These are phyloP conservation scores for Neoscelio sp. DNA, from an alignment of 2,888 invertebrate genomes.

Conservation along the genomic window DNA sequence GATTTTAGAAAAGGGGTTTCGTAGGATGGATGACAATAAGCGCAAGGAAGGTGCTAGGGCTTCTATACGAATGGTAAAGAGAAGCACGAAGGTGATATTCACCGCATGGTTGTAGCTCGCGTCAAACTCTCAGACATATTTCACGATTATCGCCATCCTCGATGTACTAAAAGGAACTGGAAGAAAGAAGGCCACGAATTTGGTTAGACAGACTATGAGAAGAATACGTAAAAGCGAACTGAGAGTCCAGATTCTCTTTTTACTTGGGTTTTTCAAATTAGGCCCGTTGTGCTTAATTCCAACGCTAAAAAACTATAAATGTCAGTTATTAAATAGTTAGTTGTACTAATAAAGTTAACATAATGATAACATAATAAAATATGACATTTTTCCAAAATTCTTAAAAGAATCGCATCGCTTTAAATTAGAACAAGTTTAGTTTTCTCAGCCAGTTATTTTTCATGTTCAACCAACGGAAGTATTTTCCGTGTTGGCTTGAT, in stretches of 20 bases:
- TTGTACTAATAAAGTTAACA: too few species aligned
- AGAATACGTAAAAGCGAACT: constrained; percentile 23
- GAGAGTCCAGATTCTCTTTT: constrained; percentile 9
- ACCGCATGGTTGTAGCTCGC: constrained; percentile 25
- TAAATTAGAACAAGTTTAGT: not conserved
- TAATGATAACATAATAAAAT: too few species aligned
- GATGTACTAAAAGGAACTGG: constrained; percentile 22
- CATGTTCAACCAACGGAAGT: not conserved
- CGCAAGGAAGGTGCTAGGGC: constrained; percentile 36
- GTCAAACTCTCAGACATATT: constrained; percentile 51
- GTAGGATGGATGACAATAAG: constrained; percentile 30
- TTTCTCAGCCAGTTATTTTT: constrained; percentile 1
- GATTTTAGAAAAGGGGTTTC: constrained; percentile 24
- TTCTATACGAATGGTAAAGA: constrained; percentile 17
- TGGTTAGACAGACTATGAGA: constrained; percentile 16
- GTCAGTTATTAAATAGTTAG: too few species aligned
- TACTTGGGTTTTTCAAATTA: constrained; percentile 25
- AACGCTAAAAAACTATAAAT: not conserved
- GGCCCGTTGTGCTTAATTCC: not conserved
- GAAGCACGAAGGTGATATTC: constrained; percentile 28
- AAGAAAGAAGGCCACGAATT: constrained; percentile 40
- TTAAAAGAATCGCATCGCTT: too few species aligned
- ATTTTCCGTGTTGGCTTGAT: constrained; percentile 2
- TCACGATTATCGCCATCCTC: constrained; percentile 19
- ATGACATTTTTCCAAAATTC: too few species aligned